Conservation (phyloP, 2,888 invertebrate species). For the Mycalesis mineus region DNA sequence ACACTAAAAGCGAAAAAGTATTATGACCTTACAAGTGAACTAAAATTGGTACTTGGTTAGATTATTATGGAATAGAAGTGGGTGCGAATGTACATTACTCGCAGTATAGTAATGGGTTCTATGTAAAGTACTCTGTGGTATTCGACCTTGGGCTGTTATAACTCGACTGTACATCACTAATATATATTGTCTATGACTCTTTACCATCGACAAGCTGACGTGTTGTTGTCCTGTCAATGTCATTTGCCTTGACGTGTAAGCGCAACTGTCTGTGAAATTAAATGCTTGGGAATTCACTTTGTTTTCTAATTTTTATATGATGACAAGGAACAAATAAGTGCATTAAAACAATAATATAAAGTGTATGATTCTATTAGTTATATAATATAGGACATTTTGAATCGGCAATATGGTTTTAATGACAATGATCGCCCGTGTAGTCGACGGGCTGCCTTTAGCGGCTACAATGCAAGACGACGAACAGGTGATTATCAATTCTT, state of each 20-base stretch:
- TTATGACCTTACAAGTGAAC: too few relatives aligned
- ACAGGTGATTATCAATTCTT: slow-evolving; percentile 81
- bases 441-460: slow-evolving; percentile 95
- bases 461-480: slow-evolving; percentile 99
- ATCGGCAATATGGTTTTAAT: slow-evolving; percentile 90
- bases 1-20: too few relatives aligned
- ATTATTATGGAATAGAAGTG: too few relatives aligned
- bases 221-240: slow-evolving; percentile 42
- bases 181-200: neutral
- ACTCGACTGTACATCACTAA: slow-evolving; percentile 23
- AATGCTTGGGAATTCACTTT: slow-evolving; percentile 37
- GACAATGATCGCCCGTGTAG: slow-evolving; percentile 98
- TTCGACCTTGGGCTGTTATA: too few relatives aligned
- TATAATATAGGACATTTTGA: slow-evolving; percentile 39
- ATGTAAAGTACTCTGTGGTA: too few relatives aligned
- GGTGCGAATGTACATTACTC: too few relatives aligned
- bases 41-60: too few relatives aligned
- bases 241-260: slow-evolving; percentile 57
- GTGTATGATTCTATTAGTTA: slow-evolving; percentile 32
- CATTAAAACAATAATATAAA: slow-evolving; percentile 33
- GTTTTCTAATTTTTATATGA: slow-evolving; percentile 51
- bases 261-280: slow-evolving; percentile 45
- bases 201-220: slow-evolving; percentile 50
- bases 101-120: too few relatives aligned
- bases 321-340: slow-evolving; percentile 59